A percentile compares a stretch with the other conserved stretches of the same genome.
phyloP scores from a whole-genome alignment of 2,888 invertebrate species.

The Lobophora halterata region DNA sequence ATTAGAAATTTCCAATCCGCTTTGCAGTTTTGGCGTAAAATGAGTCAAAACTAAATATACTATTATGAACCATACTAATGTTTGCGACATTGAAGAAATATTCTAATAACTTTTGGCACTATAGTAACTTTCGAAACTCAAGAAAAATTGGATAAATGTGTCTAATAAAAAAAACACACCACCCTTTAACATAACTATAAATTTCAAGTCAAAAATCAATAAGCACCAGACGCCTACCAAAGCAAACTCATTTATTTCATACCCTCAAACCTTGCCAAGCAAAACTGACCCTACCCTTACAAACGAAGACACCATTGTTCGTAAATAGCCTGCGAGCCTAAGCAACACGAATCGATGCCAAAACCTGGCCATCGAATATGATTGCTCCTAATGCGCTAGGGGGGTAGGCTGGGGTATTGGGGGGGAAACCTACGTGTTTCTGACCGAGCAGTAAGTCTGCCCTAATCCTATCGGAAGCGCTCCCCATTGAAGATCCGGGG shows the following conservation, averaged over 20 bases:
- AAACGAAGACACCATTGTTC: conserved; percentile 74
- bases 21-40: too few species aligned
- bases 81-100: too few species aligned
- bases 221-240: conserved; percentile 1
- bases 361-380: conserved; percentile 79
- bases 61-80: too few species aligned
- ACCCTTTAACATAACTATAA: not conserved
- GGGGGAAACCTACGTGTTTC: conserved; percentile 67
- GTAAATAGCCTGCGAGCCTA: conserved; percentile 70
- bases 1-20: too few species aligned
- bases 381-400: conserved; percentile 76
- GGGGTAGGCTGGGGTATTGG: conserved; percentile 35
- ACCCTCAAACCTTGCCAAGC: conserved; percentile 27
- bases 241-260: conserved; percentile 1
- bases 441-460: conserved; percentile 80
- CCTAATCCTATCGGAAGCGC: conserved; percentile 80
- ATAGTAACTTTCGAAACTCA: too few species aligned
- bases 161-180: too few species aligned
- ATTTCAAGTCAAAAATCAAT: not conserved
- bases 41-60: too few species aligned
- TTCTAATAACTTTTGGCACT: too few species aligned
- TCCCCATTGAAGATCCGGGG: conserved; percentile 74
- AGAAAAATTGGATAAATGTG: too few species aligned
- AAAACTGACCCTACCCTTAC: conserved; percentile 50
- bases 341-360: conserved; percentile 77